Conservation (phyloP, 2,113 vertebrate species). For the Cyanoramphus novaezelandiae region DNA sequence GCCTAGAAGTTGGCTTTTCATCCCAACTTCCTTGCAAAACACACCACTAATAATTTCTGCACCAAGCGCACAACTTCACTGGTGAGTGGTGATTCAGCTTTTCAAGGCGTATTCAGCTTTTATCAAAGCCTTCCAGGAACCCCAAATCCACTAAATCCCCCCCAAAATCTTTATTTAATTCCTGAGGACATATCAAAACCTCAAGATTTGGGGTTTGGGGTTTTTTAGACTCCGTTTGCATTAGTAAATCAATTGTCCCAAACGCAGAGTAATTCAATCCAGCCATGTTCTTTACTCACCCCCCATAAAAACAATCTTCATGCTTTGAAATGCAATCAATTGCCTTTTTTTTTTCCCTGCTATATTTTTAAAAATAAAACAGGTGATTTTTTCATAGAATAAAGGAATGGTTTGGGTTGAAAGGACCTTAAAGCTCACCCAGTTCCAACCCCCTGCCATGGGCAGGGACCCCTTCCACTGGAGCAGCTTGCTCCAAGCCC, state of each 20-base stretch:
- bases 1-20: background rate
- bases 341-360: background rate
- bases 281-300: fast-evolving
- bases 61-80: background rate
- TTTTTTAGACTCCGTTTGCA: background rate
- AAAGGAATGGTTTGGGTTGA: background rate
- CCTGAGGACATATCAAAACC: background rate
- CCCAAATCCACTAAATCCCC: background rate
- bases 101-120: background rate
- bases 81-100: background rate
- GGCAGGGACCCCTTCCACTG: background rate
- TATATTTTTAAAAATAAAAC: background rate
- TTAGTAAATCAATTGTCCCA: background rate
- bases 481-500: background rate
- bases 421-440: background rate
- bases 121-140: background rate
- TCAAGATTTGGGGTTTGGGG: fast-evolving
- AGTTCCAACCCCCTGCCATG: background rate
- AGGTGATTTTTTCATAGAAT: background rate
- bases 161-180: background rate
- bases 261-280: background rate
- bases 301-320: background rate
- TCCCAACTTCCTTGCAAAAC: background rate
- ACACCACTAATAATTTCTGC: background rate
- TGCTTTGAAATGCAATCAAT: background rate